Evolutionary conservation across 1,140 invertebrate genomes (phyloP), one percentile per base, ranked within the genome.

Genomic region (Pararge aegeria): DNA sequence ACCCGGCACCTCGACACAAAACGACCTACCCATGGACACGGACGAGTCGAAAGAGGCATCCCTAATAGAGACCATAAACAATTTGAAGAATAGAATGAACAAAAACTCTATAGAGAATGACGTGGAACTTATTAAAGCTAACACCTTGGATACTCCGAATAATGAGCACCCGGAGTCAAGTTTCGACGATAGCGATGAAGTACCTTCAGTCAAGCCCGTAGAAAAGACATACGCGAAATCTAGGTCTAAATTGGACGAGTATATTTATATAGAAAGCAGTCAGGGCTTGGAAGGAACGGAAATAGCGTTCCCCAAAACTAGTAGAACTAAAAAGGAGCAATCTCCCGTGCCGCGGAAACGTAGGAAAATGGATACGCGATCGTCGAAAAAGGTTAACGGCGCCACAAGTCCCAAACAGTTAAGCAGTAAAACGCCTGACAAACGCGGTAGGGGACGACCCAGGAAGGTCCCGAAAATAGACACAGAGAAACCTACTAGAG

Each of bases 151-250:
- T 40, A 87, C 84, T 6, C 86, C 84, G 0, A 72, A 75, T 1
- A 61, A 70, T 1, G 82, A 87, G 15, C 12, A 55, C 0, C 51
- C 64, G 0, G 78, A 81, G 48, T 79, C 80, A 0, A 67, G n/a
- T 13, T 80, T 72, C 52, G 70, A 75, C 0, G 78, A 82, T 16
- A 65, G 59, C 0, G 80, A 87, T n/a, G 86, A 87, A 18, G 62
- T 86, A 21, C 83, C 83, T 1, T 57, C 79, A 0, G 78, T 89
- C 13, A 86, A 86, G 66, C 84, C 86, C 0, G 86, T 89, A 0
- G 78, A 87, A n/a, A 89, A 83, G 52, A 89, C 86, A 0, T 87
- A 89, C 55, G 66, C 76, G 13, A 89, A 89, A 63, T 75, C 77
- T 12, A 70, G 82, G n/a, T 84, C 87, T 3, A 87, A 89, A 63